Base-by-base conservation (phyloP, 2,888 invertebrate species). In the Metalampra italica region DNA sequence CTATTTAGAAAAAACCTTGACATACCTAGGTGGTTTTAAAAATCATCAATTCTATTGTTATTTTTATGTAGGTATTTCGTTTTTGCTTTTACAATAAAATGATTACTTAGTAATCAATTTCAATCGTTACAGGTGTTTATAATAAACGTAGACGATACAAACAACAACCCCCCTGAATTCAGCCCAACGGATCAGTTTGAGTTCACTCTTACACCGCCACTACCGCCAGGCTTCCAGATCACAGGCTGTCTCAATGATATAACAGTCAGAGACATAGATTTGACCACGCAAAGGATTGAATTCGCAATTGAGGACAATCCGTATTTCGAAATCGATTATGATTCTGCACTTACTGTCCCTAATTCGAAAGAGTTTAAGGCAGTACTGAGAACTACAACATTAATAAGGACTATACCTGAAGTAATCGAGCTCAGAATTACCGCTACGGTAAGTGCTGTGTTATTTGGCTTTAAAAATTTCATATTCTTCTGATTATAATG, bases 241-340 rank as follows among this genome's bases (percentile, higher is more conserved):
- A 84, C 90, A 0, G 71, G 79, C 9, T 82, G 84, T 45, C 68
- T 80, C n/a, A 76, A 82, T 39, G 68, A 74, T 29, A 79, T 92
- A 9, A 67, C 63, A 42, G 91, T 80, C 0, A 71, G 79, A 57
- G 92, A 92, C 62, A 77, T 90, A 22, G 91, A 92, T 64, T 81
- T 92, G 9, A 89, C 91, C 0, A 91, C 90, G 0, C 54, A 68
- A 15, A 66, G 66, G 58, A 83, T 90, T 32, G 67, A 72, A 13
- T 89, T 87, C 45, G 52, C 53, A 9, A 75, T 90, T 7, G 69
- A 80, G 49, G 75, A 78, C 8, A 87, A 83, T 47, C 66, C 71
- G 7, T 71, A 77, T 52, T 81, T 90, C 52, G 78, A 81, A 68
- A 79, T 90, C 38, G 59, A 51, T 11, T 81, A 74, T 50, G 78